These are phyloP conservation scores for Melanotaenia pygmaea DNA, from an alignment of 2,797 vertebrate species.

Conservation along the genomic window DNA sequence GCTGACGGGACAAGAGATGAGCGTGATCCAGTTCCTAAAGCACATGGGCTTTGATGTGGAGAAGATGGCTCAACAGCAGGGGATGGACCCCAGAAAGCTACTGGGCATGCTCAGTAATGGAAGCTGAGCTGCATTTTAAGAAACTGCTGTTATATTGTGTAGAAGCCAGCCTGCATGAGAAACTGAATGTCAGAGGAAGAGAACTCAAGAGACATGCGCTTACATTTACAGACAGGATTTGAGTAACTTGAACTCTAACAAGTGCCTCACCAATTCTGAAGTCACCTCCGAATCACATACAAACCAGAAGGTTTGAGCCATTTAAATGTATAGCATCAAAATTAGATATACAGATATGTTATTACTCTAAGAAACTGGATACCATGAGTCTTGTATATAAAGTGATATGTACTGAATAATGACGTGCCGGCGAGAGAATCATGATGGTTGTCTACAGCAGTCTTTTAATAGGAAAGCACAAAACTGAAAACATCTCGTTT, in stretches of 20 bases:
- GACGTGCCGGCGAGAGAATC: not conserved
- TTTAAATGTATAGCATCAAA: constrained; percentile 29
- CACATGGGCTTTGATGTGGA: constrained; percentile 96
- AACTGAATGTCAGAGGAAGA: constrained; percentile 9
- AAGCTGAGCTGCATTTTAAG: constrained; percentile 58
- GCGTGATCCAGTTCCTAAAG: constrained; percentile 94
- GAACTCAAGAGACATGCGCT: constrained; percentile 1
- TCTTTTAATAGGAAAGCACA: constrained; percentile 15
- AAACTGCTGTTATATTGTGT: not conserved
- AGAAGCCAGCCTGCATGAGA: not conserved
- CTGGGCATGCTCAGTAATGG: constrained; percentile 93
- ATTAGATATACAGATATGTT: constrained; percentile 26
- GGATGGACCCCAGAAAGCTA: constrained; percentile 92
- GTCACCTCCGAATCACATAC: constrained; percentile 2
- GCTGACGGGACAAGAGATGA: constrained; percentile 95
- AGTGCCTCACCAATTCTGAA: constrained; percentile 20
- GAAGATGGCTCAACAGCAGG: constrained; percentile 94
- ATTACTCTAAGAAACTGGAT: constrained; percentile 11
- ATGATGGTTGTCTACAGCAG: not conserved
- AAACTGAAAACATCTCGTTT: constrained; percentile 19
- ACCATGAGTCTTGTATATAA: constrained; percentile 13
- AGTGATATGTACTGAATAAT: constrained; percentile 13
- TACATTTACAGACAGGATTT: not conserved
- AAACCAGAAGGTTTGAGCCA: constrained; percentile 25
- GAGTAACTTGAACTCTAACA: not conserved